Evolutionary conservation across 2,797 vertebrate genomes (phyloP), one percentile per base, ranked within the genome.

Genomic region (Odontamblyopus lacepedii): DNA sequence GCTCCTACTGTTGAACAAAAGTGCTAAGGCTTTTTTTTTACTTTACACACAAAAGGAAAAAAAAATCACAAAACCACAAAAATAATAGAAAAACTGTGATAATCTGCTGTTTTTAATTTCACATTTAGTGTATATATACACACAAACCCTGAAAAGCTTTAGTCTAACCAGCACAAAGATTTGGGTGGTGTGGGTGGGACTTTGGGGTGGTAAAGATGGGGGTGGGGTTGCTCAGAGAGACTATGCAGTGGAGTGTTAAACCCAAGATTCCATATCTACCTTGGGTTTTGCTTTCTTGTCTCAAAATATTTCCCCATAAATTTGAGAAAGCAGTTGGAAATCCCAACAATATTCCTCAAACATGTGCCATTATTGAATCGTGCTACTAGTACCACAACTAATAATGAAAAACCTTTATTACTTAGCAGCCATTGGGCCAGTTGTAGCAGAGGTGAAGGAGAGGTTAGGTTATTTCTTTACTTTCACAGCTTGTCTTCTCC

Each of bases 121-220:
- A 85, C 87, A 89, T 88, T 90, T 86, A 85, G 78, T 87, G 77
- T 87, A 84, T 88, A 75, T 85, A 88, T 78, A 86, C 75, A 91
- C 82, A 87, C 73, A 88, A 93, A 90, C 90, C 89, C 85, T 91
- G 87, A 92, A 94, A 94, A 95, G 93, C 93, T 95, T 94, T 94
- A 94, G 92, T 93, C 87, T 92, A 94, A 94, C 92, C 93, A 95
- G 93, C 93, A 94, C 92, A 94, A 94, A 94, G 90, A 92, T 83
- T 78, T 75, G 86, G 85, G 78, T 65, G 32, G 62, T 82, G 71
- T 0, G 74, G 79, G 69, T 4, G 70, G 72, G 76, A 1, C 55
- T 48, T 26, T 0, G 15, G 71, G 83, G 76, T 62, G 62, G 74
- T 44, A 41, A 44, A 63, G 53, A 72, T 23, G 78, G 78, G 76